Conservation (phyloP, 2,888 invertebrate genomes). For the Herminia tarsipennalis region DNA sequence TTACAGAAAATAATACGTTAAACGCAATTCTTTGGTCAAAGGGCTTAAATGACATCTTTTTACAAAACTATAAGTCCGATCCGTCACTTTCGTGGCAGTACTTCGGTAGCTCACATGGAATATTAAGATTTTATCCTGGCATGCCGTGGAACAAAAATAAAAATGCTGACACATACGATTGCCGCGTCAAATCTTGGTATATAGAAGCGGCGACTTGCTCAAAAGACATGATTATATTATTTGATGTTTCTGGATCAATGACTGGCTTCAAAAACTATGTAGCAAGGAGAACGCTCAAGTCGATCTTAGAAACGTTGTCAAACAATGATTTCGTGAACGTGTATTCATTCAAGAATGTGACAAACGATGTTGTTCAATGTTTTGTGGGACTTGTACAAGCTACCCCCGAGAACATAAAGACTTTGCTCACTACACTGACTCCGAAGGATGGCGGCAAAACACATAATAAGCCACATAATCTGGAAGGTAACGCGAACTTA, state of each 20-base stretch:
- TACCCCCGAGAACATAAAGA: slow-evolving; percentile 92
- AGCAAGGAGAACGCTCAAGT: slow-evolving; percentile 94
- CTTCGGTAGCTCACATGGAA: slow-evolving; percentile 97
- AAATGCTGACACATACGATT: slow-evolving; percentile 93
- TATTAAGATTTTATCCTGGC: slow-evolving; percentile 96
- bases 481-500: slow-evolving; percentile 94
- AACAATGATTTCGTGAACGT: slow-evolving; percentile 99
- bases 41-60: slow-evolving; percentile 92
- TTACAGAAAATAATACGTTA: slow-evolving; percentile 70
- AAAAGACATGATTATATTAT: slow-evolving; percentile 97
- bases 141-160: slow-evolving; percentile 88
- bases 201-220: slow-evolving; percentile 99
- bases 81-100: slow-evolving; percentile 98
- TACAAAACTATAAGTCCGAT: slow-evolving; percentile 94
- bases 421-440: slow-evolving; percentile 89
- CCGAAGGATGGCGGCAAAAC: slow-evolving; percentile 63
- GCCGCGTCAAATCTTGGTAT: slow-evolving; percentile 97
- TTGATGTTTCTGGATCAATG: slow-evolving; percentile 99
- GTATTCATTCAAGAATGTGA: slow-evolving; percentile 91
- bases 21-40: slow-evolving; percentile 94
- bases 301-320: slow-evolving; percentile 96
- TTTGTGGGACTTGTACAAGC: slow-evolving; percentile 95
- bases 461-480: slow-evolving; percentile 85
- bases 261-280: slow-evolving; percentile 91
- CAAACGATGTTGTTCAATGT: slow-evolving; percentile 92